These are phyloP conservation scores for Paradoxurus hermaphroditus DNA, from an alignment of 2,113 vertebrate species.

Conservation along the genomic window DNA sequence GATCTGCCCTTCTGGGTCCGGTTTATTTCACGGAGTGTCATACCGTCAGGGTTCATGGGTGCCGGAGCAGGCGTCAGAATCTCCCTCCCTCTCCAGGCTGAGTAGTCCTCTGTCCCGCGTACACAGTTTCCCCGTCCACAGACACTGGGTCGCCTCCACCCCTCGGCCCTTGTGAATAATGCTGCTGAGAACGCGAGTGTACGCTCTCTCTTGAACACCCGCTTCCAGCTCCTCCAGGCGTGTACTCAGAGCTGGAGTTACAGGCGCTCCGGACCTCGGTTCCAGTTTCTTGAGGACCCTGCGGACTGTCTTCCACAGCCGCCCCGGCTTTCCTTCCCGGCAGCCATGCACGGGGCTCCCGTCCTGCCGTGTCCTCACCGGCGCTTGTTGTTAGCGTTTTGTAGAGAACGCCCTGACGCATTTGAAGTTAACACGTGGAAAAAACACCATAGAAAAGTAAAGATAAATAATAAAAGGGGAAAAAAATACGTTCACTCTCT, in stretches of 20 bases:
- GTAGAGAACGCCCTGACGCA: not conserved
- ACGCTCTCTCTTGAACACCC: not conserved
- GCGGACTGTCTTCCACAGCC: not conserved
- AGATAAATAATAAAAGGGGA: not conserved
- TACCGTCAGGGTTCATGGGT: not conserved
- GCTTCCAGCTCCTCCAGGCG: not conserved
- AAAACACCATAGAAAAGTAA: not conserved
- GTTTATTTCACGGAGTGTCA: too few relatives aligned
- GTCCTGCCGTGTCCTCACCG: not conserved
- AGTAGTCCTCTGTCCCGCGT: too few relatives aligned
- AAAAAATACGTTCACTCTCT: not conserved
- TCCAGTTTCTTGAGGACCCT: not conserved
- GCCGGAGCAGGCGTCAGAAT: too few relatives aligned
- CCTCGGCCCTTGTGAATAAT: not conserved
- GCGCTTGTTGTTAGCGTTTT: not conserved
- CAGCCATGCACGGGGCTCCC: fast-evolving
- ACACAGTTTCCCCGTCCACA: not conserved
- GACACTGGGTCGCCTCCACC: not conserved
- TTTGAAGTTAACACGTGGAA: not conserved
- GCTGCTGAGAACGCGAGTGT: not conserved
- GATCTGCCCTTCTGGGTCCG: not conserved
- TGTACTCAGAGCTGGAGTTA: not conserved
- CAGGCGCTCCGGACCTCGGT: not conserved
- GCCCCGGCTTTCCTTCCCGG: not conserved
- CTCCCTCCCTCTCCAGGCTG: not conserved